Percentiles rank a stretch among this genome's conserved stretches.
phyloP scores from a whole-genome alignment of 2,113 vertebrate genomes.

The Turnix velox region DNA sequence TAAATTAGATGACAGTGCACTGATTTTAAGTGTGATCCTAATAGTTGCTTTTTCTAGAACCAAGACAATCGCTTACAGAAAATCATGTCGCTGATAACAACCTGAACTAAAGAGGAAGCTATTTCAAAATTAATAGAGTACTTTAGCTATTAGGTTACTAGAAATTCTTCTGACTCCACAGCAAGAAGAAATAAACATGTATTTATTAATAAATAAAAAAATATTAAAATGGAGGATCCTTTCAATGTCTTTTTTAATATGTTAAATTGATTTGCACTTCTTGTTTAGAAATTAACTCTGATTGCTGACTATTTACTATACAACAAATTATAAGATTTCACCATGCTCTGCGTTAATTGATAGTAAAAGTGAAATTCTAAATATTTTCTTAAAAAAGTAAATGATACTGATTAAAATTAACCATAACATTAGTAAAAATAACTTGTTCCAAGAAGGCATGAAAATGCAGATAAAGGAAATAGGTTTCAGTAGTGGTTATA shows the following conservation, averaged over 20 bases:
- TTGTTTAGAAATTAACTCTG: not conserved
- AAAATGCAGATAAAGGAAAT: not conserved
- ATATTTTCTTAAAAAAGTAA: not conserved
- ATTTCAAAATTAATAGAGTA: not conserved
- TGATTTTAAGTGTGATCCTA: not conserved
- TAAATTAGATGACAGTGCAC: not conserved
- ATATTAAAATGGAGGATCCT: not conserved
- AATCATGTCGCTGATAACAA: not conserved
- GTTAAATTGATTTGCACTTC: not conserved
- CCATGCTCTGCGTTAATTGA: not conserved
- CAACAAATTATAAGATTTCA: not conserved
- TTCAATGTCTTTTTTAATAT: not conserved
- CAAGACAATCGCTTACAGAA: not conserved
- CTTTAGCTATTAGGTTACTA: not conserved
- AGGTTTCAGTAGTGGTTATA: not conserved
- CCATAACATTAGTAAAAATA: not conserved
- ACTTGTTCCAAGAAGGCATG: not conserved
- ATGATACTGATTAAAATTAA: not conserved
- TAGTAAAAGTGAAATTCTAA: not conserved
- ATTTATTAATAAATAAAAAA: not conserved
- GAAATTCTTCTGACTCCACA: not conserved
- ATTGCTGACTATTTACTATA: not conserved
- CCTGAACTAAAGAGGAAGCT: not conserved
- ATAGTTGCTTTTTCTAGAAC: not conserved
- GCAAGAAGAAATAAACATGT: not conserved